Base-by-base conservation (phyloP, 2,113 vertebrate species). In the Stigmatopora argus region DNA sequence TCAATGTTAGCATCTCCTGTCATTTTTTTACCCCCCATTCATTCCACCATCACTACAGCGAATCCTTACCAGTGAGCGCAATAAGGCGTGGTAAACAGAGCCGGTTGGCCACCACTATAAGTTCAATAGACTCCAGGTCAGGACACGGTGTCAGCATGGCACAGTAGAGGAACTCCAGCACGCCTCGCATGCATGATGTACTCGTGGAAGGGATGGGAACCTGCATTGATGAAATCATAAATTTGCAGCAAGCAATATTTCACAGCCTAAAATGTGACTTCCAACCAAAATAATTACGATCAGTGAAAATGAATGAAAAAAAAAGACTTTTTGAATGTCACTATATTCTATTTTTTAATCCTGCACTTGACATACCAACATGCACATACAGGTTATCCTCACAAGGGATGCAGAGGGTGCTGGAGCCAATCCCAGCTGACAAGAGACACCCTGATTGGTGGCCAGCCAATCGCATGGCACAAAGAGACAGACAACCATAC, bases 91-190 rank as follows among this genome's bases (percentile, higher is more conserved):
- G 93, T 79, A 96, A 85, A 84, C 94, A 95, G 44, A 96, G 92
- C 10, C 94, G 92, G 85, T 94, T 93, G 82, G 92, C 89, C 61
- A 95, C 84, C 69, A 92, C 60, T 26, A 95, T 92, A 46, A 94
- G 91, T 53, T 95, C 93, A 71, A 93, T 91, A 38, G 91, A 88
- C 13, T 94, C 93, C 75, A 93, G 85, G 64, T 89, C 89, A 0
- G 89, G 83, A 11, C 85, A 77, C 2, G 93, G 91, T 0, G 89
- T 92, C 80, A 95, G 88, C 59, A 91, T 85, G 1, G 92, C 89
- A 1, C 91, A 93, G 86, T 95, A 96, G 65, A 96, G 88, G 85
- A 93, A 96, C 80, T 96, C 94, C 52, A 96, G 88, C 53, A 95
- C 91, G 0, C 91, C 92, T 0, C 78, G 91, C 82, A 95, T 92